These are phyloP conservation scores for Cervus canadensis DNA, from an alignment of 2,113 vertebrate genomes.

Conservation along the genomic window DNA sequence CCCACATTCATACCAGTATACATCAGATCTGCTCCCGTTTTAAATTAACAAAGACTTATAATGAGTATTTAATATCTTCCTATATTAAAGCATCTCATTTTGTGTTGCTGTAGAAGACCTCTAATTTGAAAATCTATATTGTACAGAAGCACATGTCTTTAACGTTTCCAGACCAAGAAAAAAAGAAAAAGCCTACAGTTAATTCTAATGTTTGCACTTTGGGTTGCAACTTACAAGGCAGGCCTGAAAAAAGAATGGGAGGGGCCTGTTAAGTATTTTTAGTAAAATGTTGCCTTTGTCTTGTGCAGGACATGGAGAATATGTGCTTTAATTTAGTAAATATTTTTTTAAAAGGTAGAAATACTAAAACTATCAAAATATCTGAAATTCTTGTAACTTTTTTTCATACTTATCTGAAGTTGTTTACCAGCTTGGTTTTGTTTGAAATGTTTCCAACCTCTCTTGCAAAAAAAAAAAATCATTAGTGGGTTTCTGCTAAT, in stretches of 20 bases:
- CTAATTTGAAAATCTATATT: conserved; percentile 78
- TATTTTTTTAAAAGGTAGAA: neutral
- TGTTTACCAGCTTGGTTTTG: neutral
- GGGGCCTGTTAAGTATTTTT: neutral
- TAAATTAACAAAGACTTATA: conserved; percentile 54
- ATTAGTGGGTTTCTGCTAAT: neutral
- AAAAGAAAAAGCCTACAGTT: conserved; percentile 90
- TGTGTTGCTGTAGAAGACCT: conserved; percentile 70
- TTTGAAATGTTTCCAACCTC: neutral
- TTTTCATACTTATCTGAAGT: neutral
- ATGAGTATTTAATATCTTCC: conserved; percentile 52
- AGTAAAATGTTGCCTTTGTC: neutral
- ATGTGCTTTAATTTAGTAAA: neutral
- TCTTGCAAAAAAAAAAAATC: neutral
- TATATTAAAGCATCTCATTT: conserved; percentile 41
- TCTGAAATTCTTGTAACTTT: neutral
- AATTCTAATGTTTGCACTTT: conserved; percentile 83
- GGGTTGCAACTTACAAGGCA: conserved; percentile 68
- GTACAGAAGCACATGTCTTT: conserved; percentile 56
- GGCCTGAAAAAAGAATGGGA: neutral
- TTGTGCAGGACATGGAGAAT: neutral
- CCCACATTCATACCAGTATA: conserved; percentile 69
- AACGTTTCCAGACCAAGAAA: conserved; percentile 78
- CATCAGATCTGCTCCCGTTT: conserved; percentile 70
- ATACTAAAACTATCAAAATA: neutral